Percentiles rank a stretch among this genome's conserved stretches.
Evolutionary conservation across 2,797 vertebrate genomes (phyloP).

Genomic region (Champsocephalus esox): DNA sequence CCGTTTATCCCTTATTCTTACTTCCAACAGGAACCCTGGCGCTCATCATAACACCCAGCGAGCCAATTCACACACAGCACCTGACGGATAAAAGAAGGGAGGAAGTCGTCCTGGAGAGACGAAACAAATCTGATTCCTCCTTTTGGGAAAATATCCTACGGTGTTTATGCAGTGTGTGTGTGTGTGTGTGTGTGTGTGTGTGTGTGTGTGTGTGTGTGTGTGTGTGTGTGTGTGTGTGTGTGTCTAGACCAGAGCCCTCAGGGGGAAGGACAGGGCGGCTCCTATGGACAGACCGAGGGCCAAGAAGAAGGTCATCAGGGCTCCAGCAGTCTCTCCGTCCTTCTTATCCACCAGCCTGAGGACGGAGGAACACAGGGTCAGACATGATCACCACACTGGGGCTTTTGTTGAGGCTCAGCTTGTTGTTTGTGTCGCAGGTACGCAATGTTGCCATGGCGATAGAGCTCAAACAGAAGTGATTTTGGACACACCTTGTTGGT

Average conservation of each 20-base stretch:
- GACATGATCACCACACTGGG: neutral
- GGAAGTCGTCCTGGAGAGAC: neutral
- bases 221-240: neutral
- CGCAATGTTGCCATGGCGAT: neutral
- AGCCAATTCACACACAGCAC: neutral
- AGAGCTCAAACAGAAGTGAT: neutral
- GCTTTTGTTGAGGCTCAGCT: neutral
- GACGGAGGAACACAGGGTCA: neutral
- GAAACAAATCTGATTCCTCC: neutral
- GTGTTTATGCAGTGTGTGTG: neutral
- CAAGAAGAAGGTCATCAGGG: conserved; percentile 94
- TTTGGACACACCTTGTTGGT: neutral
- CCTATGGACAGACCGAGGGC: conserved; percentile 90
- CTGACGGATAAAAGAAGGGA: neutral
- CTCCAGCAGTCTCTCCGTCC: conserved; percentile 89
- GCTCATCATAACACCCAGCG: too few relatives aligned
- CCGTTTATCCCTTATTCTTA: conserved; percentile 13
- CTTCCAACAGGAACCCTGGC: neutral
- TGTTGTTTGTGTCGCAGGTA: neutral
- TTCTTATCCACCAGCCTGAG: conserved; percentile 87
- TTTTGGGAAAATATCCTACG: neutral
- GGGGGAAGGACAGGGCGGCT: conserved; percentile 86
- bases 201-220: too few relatives aligned
- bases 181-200: too few relatives aligned
- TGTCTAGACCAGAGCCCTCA: conserved; percentile 82